phyloP scores from a whole-genome alignment of 1,140 invertebrate species.

The Drosophila erecta region DNA sequence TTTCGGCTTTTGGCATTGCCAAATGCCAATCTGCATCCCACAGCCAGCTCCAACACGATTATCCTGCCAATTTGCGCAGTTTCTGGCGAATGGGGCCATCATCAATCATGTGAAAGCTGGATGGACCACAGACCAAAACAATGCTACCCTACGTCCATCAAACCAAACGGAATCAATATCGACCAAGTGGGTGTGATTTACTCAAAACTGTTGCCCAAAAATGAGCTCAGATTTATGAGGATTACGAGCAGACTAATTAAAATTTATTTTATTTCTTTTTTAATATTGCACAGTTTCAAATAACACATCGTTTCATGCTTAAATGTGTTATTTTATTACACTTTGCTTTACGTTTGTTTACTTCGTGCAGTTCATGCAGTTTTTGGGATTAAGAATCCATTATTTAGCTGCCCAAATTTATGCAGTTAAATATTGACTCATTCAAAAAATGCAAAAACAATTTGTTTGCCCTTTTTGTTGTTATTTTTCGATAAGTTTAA shows the following conservation, averaged over 20 bases:
- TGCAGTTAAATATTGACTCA: no score
- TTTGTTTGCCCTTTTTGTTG: no score
- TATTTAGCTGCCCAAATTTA: no score
- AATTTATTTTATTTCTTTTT: not conserved
- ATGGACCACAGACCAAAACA: conserved; percentile 14
- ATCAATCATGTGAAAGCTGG: conserved; percentile 29
- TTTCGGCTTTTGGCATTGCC: conserved; percentile 16
- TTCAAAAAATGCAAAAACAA: no score
- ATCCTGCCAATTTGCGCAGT: conserved; percentile 24
- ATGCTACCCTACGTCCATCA: not conserved
- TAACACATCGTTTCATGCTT: no score
- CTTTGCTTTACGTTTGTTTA: not conserved
- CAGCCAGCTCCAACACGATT: conserved; percentile 14
- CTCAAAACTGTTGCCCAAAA: conserved; percentile 7
- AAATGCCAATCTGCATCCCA: conserved; percentile 33
- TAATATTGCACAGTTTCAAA: no score
- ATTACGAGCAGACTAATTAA: not conserved
- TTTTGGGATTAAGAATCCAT: no score
- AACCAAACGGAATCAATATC: conserved; percentile 24
- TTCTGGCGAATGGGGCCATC: conserved; percentile 5
- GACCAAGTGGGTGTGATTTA: conserved; percentile 1
- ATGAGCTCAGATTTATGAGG: not conserved
- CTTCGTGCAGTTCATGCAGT: no score
- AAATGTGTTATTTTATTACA: no score
- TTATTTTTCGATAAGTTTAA: no score